phyloP scores from a whole-genome alignment of 2,888 invertebrate species.

The Malachius bipustulatus region DNA sequence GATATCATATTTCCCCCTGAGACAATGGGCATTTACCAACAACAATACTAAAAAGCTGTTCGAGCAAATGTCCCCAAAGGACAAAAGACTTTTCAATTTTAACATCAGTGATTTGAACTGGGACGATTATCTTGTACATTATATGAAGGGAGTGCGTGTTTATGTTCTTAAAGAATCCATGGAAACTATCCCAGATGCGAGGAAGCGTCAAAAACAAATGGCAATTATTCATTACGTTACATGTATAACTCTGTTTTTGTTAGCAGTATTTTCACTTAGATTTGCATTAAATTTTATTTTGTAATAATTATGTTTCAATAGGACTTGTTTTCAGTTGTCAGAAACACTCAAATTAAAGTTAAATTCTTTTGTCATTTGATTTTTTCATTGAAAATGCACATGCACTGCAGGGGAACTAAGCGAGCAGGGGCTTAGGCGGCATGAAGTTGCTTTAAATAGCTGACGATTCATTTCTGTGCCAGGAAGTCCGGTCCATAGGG shows the following conservation, averaged over 20 bases:
- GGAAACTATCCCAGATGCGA: slow-evolving; percentile 58
- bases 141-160: slow-evolving; percentile 19
- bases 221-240: slow-evolving; percentile 20
- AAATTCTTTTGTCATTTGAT: too few species aligned
- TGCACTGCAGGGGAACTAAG: too few species aligned
- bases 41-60: slow-evolving; percentile 46
- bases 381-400: too few species aligned
- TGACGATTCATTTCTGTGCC: too few species aligned
- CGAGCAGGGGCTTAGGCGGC: too few species aligned
- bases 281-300: too few species aligned
- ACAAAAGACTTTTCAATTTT: slow-evolving; percentile 48
- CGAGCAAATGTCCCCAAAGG: slow-evolving; percentile 42
- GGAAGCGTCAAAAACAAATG: slow-evolving; percentile 38
- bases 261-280: too few species aligned
- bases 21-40: slow-evolving; percentile 63
- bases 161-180: slow-evolving; percentile 72
- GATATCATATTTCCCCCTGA: slow-evolving; percentile 64
- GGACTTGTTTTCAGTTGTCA: too few species aligned
- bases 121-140: slow-evolving; percentile 16
- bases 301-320: too few species aligned
- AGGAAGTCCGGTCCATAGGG: too few species aligned
- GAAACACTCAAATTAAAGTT: too few species aligned
- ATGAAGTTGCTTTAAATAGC: too few species aligned
- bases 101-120: slow-evolving; percentile 40
- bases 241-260: slow-evolving; percentile 14